Evolutionary conservation across 2,113 vertebrate species (phyloP), one percentile per base, ranked within the genome.

Genomic region (Pterophyllum scalare): DNA sequence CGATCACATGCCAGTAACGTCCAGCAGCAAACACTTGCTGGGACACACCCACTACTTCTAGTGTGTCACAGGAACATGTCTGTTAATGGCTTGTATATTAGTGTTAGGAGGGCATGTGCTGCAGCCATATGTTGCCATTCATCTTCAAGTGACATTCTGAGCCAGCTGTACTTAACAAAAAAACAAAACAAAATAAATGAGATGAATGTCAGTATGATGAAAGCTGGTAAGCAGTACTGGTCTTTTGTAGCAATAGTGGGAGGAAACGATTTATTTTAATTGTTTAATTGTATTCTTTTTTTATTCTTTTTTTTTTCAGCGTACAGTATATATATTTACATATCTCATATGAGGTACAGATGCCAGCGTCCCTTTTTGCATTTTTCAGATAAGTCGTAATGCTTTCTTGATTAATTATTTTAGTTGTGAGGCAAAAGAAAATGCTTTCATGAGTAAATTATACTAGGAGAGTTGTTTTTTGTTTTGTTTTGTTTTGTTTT

Each of bases 1-100:
- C 74, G 77, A 84, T 87, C 88, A 86, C 61, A 86, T 87, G 84
- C 28, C 22, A 2, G 20, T 54, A 79, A 82, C 5, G 2, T 85
- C 80, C 70, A 82, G 81, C 75, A 60, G 84, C 60, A 77, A 75
- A 87, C 83, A 89, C 74, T 77, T 86, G 72, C 74, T 26, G 33
- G 20, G 58, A 80, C 77, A 77, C 84, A 88, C 74, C 80, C 77
- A 49, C 54, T 75, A 24, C 19, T 83, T 59, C 59, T 33, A 76
- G 67, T 86, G 31, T 81, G 75, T 81, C 74, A 76, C 4, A 19
- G 56, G 61, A 85, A 85, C 80, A 84, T 77, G 80, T 85, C 80
- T 87, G 67, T 56, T 60, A 61, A 72, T 65, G 59, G 83, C 28
- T n/a, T 58, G 33, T 79, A 9, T 43, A 43, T 77, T 79, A 38